Conservation (phyloP, 1,140 invertebrate species). For the Hylaeus anthracinus region DNA sequence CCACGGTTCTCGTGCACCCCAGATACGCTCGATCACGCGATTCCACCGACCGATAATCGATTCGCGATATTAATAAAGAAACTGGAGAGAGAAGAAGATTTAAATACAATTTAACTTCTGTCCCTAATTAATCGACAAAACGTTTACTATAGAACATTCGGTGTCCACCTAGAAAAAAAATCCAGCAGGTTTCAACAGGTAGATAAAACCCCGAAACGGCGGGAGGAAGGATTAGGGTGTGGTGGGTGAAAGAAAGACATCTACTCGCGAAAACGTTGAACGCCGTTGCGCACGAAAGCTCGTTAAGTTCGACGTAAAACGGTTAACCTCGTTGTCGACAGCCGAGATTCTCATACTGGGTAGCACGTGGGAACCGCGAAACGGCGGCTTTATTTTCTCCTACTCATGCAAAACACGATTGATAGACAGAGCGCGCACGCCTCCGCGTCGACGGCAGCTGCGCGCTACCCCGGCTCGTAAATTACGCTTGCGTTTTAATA, state of each 20-base stretch:
- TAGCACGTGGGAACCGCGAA: slow-evolving; percentile 14
- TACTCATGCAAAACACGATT: slow-evolving; percentile 22
- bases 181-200: not conserved
- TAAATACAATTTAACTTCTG: too few species aligned
- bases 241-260: not conserved
- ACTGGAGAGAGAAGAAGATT: too few species aligned
- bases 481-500: slow-evolving; percentile 71
- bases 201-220: not conserved
- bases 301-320: not conserved
- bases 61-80: too few species aligned
- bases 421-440: slow-evolving; percentile 12
- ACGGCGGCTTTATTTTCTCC: not conserved
- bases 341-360: slow-evolving; percentile 29
- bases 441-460: slow-evolving; percentile 19
- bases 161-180: too few species aligned
- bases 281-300: not conserved
- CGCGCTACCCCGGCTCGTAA: slow-evolving; percentile 48
- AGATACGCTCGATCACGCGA: too few species aligned
- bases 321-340: slow-evolving; percentile 32
- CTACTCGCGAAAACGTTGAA: not conserved
- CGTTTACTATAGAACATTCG: too few species aligned
- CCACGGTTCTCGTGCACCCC: too few species aligned
- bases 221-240: too few species aligned
- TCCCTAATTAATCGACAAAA: too few species aligned
- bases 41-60: too few species aligned